These are phyloP conservation scores for Oligia latruncula DNA, from an alignment of 2,888 invertebrate genomes.

Conservation along the genomic window DNA sequence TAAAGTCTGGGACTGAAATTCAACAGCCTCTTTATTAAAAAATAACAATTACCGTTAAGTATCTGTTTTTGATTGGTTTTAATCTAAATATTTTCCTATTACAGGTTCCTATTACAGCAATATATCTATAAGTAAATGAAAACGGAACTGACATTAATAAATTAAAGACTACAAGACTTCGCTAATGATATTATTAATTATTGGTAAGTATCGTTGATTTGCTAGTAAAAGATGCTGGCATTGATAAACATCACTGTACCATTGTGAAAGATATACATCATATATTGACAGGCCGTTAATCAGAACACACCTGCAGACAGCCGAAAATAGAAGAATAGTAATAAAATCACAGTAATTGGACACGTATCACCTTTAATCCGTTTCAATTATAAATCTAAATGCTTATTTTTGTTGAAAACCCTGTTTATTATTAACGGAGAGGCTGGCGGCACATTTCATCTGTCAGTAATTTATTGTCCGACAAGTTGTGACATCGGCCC, in stretches of 20 bases:
- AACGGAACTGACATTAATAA: slow-evolving; percentile 17
- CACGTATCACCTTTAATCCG: slow-evolving; percentile 55
- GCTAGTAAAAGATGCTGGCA: slow-evolving; percentile 5
- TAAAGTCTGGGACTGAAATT: neutral
- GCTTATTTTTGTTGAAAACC: slow-evolving; percentile 59
- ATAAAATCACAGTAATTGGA: slow-evolving; percentile 55
- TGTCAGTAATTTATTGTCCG: slow-evolving; percentile 78
- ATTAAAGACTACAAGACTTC: neutral
- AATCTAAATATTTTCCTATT: neutral
- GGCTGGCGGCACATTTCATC: slow-evolving; percentile 75
- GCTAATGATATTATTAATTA: slow-evolving; percentile 29
- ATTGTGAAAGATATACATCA: slow-evolving; percentile 30
- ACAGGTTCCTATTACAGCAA: slow-evolving; percentile 1
- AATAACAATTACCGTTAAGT: neutral
- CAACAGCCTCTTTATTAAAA: neutral
- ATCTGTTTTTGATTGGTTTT: slow-evolving; percentile 5
- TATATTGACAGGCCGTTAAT: slow-evolving; percentile 27
- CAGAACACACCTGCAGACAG: slow-evolving; percentile 1
- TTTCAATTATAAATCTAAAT: slow-evolving; percentile 61
- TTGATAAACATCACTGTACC: slow-evolving; percentile 27
- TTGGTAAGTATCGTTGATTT: slow-evolving; percentile 41
- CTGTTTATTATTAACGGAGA: slow-evolving; percentile 69
- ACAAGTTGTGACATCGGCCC: slow-evolving; percentile 77
- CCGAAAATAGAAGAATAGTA: slow-evolving; percentile 18
- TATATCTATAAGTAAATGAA: neutral